These are phyloP conservation scores for Macrophya annulata DNA, from an alignment of 2,888 invertebrate species.

Conservation along the genomic window DNA sequence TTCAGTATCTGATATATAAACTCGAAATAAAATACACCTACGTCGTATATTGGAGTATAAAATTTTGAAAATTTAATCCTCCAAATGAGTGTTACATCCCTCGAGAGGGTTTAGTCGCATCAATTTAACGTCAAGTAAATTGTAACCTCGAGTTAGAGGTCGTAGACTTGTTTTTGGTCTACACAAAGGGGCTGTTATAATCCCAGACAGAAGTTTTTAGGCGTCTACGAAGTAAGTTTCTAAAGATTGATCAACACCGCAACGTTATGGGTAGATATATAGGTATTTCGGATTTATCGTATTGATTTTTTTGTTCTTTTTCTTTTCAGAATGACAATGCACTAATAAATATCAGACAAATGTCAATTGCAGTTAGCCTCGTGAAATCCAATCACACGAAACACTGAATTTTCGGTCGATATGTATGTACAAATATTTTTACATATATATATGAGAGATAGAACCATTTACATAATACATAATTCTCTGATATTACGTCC, in stretches of 20 bases:
- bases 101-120: background rate
- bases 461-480: background rate
- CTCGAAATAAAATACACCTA: background rate
- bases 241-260: conserved; percentile 18
- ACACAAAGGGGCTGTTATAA: background rate
- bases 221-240: conserved; percentile 37
- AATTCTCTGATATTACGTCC: background rate
- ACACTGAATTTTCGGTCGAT: conserved; percentile 21
- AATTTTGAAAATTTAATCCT: conserved; percentile 18
- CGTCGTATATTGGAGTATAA: background rate
- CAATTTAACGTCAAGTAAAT: conserved; percentile 14
- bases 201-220: conserved; percentile 32
- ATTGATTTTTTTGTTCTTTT: background rate
- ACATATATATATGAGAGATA: background rate
- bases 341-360: conserved; percentile 8
- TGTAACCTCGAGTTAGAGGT: conserved; percentile 12
- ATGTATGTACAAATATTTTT: background rate
- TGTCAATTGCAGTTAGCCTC: conserved; percentile 38
- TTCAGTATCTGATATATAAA: background rate
- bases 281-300: conserved; percentile 33
- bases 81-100: background rate
- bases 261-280: background rate
- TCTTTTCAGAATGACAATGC: background rate
- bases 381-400: conserved; percentile 7
- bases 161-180: conserved; percentile 30